Conservation (phyloP, 2,113 vertebrate genomes). For the Acanthisitta chloris region DNA sequence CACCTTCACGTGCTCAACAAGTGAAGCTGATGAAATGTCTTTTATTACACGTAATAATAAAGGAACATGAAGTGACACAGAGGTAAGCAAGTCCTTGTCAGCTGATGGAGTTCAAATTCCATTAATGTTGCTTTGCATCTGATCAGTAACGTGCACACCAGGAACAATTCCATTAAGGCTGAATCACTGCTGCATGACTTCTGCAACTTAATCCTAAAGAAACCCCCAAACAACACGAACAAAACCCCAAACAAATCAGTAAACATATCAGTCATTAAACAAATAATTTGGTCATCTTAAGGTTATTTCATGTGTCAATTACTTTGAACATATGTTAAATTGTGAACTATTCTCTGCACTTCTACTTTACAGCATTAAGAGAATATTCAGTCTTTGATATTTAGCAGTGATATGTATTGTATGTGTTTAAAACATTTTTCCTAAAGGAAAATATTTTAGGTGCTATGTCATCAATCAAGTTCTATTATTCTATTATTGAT, state of each 20-base stretch:
- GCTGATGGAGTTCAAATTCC: background rate
- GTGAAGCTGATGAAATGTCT: conserved; percentile 84
- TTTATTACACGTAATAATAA: conserved; percentile 77
- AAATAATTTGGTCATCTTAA: background rate
- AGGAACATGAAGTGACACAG: conserved; percentile 79
- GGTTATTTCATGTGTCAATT: background rate
- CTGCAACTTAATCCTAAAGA: background rate
- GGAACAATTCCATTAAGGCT: background rate
- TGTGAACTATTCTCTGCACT: background rate
- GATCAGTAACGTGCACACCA: background rate
- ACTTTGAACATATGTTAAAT: background rate
- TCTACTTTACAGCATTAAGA: background rate
- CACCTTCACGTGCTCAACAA: conserved; percentile 34
- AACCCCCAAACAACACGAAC: rapidly evolving
- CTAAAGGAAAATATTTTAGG: background rate
- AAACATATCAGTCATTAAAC: background rate
- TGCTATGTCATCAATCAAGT: background rate
- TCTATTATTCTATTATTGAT: background rate
- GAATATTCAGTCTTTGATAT: background rate
- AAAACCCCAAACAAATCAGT: background rate
- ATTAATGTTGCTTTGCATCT: background rate
- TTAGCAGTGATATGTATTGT: background rate
- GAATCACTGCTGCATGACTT: background rate
- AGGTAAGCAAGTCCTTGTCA: conserved; percentile 58
- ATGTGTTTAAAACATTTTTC: background rate